Conservation (phyloP, 2,888 invertebrate genomes). For the Pyrrhia umbra region DNA sequence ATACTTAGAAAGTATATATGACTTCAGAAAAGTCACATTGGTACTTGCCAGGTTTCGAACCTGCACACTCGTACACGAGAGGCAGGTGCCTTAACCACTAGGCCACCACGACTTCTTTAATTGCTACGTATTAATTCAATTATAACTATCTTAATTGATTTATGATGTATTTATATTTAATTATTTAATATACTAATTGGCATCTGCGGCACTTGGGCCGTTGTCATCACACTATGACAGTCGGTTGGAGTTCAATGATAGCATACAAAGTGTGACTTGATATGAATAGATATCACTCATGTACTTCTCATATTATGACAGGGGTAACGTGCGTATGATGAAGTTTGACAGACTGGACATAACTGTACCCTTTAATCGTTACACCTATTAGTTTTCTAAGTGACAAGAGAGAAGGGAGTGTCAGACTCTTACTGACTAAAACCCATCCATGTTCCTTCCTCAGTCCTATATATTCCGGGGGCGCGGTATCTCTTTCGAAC, state of each 20-base stretch:
- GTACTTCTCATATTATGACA: slow-evolving; percentile 14
- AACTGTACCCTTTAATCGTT: no score
- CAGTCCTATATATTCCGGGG: no score
- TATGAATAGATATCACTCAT: slow-evolving; percentile 37
- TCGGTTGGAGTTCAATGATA: slow-evolving; percentile 19
- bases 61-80: no score
- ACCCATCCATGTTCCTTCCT: no score
- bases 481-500: no score
- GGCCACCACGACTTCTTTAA: not conserved
- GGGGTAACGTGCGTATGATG: slow-evolving; percentile 19
- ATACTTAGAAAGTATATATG: no score
- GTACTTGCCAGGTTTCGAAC: no score
- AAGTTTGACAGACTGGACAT: slow-evolving; percentile 9
- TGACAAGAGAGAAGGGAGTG: not conserved
- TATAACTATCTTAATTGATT: not conserved
- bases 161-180: not conserved
- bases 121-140: not conserved
- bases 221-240: slow-evolving; percentile 39
- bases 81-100: no score
- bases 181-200: slow-evolving; percentile 19
- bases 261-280: not conserved
- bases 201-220: slow-evolving; percentile 5
- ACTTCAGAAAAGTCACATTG: no score
- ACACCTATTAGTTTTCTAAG: no score
- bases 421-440: not conserved